A percentile compares a stretch with the other conserved stretches of the same genome.
phyloP scores from a whole-genome alignment of 2,888 invertebrate genomes.

The Drosophila maculinotata region DNA sequence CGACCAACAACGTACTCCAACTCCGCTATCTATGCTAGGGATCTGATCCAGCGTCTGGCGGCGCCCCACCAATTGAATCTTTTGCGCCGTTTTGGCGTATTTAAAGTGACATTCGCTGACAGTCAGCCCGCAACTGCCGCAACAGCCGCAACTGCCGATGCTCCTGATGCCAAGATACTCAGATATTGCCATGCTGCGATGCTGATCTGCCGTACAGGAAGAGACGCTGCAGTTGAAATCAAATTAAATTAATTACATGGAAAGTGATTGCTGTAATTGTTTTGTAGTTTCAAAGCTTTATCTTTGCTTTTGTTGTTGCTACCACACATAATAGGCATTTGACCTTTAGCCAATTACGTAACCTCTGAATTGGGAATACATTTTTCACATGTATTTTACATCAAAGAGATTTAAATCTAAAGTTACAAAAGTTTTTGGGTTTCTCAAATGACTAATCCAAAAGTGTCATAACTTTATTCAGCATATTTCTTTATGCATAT shows the following conservation, averaged over 20 bases:
- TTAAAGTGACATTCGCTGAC: conserved; percentile 80
- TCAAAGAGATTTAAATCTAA: too few species aligned
- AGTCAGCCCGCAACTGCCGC: conserved; percentile 49
- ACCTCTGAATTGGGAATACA: conserved; percentile 1
- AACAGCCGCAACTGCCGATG: conserved; percentile 46
- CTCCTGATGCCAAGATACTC: conserved; percentile 14
- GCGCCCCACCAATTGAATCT: conserved; percentile 79
- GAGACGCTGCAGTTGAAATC: conserved; percentile 28
- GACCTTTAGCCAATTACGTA: conserved; percentile 34
- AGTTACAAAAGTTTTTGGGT: too few species aligned
- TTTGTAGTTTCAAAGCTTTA: conserved; percentile 53
- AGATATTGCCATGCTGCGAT: conserved; percentile 17
- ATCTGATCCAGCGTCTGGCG: conserved; percentile 48
- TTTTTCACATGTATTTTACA: background rate
- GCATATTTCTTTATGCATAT: conserved; percentile 1
- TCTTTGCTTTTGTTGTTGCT: background rate
- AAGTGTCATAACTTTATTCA: conserved; percentile 2
- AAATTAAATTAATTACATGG: conserved; percentile 70
- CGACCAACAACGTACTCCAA: conserved; percentile 22
- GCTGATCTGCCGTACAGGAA: conserved; percentile 40
- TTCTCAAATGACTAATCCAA: background rate
- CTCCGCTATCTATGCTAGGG: conserved; percentile 36
- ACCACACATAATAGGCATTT: conserved; percentile 27
- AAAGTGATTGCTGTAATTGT: conserved; percentile 68
- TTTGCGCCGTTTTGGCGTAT: conserved; percentile 81